Conservation (phyloP, 1,140 invertebrate species). For the Heliconius hermathena region DNA sequence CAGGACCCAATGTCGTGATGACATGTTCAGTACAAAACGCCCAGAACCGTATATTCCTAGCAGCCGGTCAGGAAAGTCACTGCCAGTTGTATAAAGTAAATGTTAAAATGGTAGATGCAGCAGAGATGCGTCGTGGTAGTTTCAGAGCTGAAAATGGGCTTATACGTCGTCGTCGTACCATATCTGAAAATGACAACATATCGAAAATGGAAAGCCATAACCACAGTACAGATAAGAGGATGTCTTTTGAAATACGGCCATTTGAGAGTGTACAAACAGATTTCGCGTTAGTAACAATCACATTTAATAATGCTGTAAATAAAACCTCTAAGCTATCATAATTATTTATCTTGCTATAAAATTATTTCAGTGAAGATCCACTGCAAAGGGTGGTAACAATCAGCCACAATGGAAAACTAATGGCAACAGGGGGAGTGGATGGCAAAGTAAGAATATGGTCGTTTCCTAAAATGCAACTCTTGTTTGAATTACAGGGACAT, state of each 20-base stretch:
- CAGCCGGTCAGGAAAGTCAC: constrained; percentile 94
- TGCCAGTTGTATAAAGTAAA: constrained; percentile 94
- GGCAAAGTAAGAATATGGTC: constrained; percentile 94
- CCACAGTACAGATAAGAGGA: constrained; percentile 82
- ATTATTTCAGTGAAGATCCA: constrained; percentile 84
- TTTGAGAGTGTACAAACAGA: constrained; percentile 91
- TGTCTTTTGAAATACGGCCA: constrained; percentile 88
- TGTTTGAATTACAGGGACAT: constrained; percentile 85
- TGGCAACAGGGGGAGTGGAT: constrained; percentile 96
- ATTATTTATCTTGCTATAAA: not conserved
- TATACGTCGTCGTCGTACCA: constrained; percentile 68
- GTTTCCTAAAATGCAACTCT: constrained; percentile 89
- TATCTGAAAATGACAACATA: constrained; percentile 75
- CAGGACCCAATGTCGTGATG: constrained; percentile 95
- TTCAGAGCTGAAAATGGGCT: constrained; percentile 78
- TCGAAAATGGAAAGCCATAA: constrained; percentile 76
- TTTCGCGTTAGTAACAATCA: constrained; percentile 83
- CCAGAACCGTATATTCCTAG: constrained; percentile 86
- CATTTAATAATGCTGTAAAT: not conserved
- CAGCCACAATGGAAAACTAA: constrained; percentile 87
- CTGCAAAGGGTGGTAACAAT: constrained; percentile 94
- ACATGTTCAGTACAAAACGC: constrained; percentile 88
- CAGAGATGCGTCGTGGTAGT: constrained; percentile 74
- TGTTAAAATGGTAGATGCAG: constrained; percentile 84
- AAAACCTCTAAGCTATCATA: not conserved